These are phyloP conservation scores for Drosophila equinoxialis DNA, from an alignment of 1,140 invertebrate species.

Conservation along the genomic window DNA sequence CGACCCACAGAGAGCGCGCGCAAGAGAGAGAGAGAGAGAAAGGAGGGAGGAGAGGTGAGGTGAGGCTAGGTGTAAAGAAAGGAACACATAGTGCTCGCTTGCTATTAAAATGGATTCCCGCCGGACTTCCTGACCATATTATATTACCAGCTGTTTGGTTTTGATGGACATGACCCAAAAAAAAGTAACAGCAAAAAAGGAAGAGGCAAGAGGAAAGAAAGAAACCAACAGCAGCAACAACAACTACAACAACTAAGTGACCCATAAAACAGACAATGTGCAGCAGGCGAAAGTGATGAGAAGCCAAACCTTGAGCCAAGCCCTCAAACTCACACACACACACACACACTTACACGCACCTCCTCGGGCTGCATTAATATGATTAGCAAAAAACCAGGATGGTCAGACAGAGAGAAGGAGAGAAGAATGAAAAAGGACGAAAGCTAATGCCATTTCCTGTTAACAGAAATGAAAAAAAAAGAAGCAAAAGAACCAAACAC, in stretches of 20 bases:
- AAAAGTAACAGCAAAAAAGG: constrained; percentile 20
- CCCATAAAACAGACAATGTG: constrained; percentile 56
- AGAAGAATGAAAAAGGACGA: constrained; percentile 1
- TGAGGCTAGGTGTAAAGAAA: constrained; percentile 7
- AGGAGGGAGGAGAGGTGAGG: background rate
- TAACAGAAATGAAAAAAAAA: constrained; percentile 14
- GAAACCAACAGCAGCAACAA: constrained; percentile 45
- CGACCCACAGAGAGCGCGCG: background rate
- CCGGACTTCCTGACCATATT: constrained; percentile 79
- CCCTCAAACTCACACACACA: constrained; percentile 48
- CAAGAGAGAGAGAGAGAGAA: background rate
- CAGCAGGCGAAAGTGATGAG: constrained; percentile 43
- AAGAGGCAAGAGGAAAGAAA: constrained; percentile 30
- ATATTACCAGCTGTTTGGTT: constrained; percentile 66
- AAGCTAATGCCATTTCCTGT: constrained; percentile 73
- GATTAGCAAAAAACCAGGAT: constrained; percentile 56
- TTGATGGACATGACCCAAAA: constrained; percentile 78
- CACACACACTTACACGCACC: background rate
- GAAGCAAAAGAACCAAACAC: constrained; percentile 31
- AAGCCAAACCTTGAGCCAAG: constrained; percentile 72
- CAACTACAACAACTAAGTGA: constrained; percentile 37
- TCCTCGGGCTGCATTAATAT: constrained; percentile 66
- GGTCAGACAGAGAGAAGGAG: constrained; percentile 26
- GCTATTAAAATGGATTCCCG: constrained; percentile 80
- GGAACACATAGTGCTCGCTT: constrained; percentile 24